Evolutionary conservation across 2,888 invertebrate genomes (phyloP), one percentile per base, ranked within the genome.

Genomic region (Prostheceraeus crozeri): DNA sequence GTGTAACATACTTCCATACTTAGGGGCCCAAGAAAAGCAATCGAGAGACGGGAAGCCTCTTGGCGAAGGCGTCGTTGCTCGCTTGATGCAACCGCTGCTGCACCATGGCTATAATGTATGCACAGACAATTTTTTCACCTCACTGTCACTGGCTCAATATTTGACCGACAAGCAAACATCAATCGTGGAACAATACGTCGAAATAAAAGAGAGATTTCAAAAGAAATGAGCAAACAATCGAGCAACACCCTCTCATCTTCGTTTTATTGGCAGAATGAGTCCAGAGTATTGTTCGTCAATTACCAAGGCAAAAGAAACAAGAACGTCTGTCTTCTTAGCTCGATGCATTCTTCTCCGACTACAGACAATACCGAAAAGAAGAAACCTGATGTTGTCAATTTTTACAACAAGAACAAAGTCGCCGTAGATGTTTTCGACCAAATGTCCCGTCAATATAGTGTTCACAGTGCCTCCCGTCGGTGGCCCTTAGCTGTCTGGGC

Each of bases 321-420:
- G 19, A 40, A 40, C 40, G 8, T 40, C 40, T 40, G 40, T 19
- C 16, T 48, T 30, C 23, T 48, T 30, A 48, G 48, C 27, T 28
- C 6, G 11, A 48, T 25, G 48, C 48, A 48, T 30, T 28, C 11
- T 48, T 25, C 40, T 16, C 40, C 40, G 19, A 40, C 40, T 6
- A 48, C 27, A 25, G 48, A 48, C 27, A 28, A 25, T 48, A 48
- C 48, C 27, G 25, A 4, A 10, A 48, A 48, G 6, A 40, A 48
- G 28, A 48, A 21, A 28, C 48, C 23, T 10, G 23, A 23, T 28
- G 48, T 48, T 25, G 28, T 48, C 14, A 4, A 48, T 30, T 48
- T 48, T 48, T 48, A 48, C 48, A 8, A 48, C 27, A 48, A 48
- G 28, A 48, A 48, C 27, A 48, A 48, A n/a, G 28, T 14, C 27